Base-by-base conservation (phyloP, 64 coral and sea anemone species). In the Stylophora pistillata region DNA sequence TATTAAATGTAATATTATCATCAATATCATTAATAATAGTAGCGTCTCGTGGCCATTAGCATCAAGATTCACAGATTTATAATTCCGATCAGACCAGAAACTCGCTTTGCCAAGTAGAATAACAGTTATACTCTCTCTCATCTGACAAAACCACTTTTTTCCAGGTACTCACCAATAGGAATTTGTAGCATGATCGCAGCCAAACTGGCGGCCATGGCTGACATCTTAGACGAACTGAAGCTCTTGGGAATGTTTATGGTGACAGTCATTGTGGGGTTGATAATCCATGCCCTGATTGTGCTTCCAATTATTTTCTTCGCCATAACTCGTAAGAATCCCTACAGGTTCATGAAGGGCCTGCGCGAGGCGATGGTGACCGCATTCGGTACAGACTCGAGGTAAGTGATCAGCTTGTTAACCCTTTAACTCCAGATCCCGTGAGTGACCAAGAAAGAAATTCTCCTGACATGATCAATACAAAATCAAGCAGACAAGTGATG, bases 341-440 rank as follows among this genome's bases (percentile, higher is more conserved):
- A 37, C 37, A 79, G 41, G 68, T 90, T 82, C 31, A 82, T 90
- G 30, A 21, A 17, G 17, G 88, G 88, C 27, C 78, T 90, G 68
- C 62, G 88, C 52, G 77, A 79, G 33, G 88, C 88, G 14, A 34
- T 90, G 34, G 25, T 90, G 29, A 82, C 78, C 25, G 88, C 88
- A 10, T 90, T 90, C 71, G 88, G 88, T 16, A 90, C 88, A 14
- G 64, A 78, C 69, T 90, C 88, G 2, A 90, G 88, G 88, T 90
- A 56, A 82, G 76, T 56, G 52, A 25, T 56, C 37, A 47, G 37
- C 37, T 47, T 7, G 37, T 47, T 3, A n/a, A n/a, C n/a, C n/a
- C n/a, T n/a, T n/a, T n/a, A n/a, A n/a, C n/a, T n/a, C n/a, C n/a
- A n/a, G n/a, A n/a, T n/a, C n/a, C n/a, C n/a, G n/a, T n/a, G n/a